A percentile compares a stretch with the other conserved stretches of the same genome.
These are phyloP conservation scores for Glaucidium brasilianum DNA, from an alignment of 2,113 vertebrate genomes.

Conservation along the genomic window DNA sequence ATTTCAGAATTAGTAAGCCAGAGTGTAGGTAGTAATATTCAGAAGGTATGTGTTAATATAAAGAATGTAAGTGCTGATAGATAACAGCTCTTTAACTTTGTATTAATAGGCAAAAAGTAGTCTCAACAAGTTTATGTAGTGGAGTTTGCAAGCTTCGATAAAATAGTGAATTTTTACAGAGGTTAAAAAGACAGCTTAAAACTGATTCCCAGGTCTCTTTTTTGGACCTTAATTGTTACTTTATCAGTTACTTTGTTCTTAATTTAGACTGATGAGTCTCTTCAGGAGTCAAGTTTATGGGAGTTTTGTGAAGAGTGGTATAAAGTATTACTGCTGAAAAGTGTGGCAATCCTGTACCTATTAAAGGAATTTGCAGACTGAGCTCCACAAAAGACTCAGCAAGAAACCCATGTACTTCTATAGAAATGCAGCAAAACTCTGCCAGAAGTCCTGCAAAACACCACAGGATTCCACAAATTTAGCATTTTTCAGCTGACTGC, in stretches of 20 bases:
- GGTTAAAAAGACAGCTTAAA: not conserved
- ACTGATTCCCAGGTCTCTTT: not conserved
- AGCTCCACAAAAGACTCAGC: not conserved
- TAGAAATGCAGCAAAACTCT: not conserved
- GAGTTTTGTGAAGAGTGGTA: not conserved
- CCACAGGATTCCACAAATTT: not conserved
- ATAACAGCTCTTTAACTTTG: not conserved
- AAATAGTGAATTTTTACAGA: not conserved
- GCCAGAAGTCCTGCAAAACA: not conserved
- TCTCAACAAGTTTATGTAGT: not conserved
- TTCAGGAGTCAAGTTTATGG: not conserved
- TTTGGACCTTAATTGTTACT: not conserved
- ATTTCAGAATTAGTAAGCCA: not conserved
- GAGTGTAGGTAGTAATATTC: not conserved
- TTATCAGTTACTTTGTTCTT: not conserved
- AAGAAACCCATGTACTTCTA: not conserved
- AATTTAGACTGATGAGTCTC: not conserved
- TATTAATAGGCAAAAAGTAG: not conserved
- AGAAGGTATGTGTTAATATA: not conserved
- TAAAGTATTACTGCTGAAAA: not conserved
- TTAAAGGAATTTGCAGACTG: constrained; percentile 2
- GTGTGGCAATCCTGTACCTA: not conserved
- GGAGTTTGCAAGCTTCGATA: not conserved
- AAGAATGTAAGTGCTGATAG: not conserved
- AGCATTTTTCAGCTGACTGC: constrained; percentile 17